phyloP scores from a whole-genome alignment of 2,113 vertebrate species.

The Pionites leucogaster region DNA sequence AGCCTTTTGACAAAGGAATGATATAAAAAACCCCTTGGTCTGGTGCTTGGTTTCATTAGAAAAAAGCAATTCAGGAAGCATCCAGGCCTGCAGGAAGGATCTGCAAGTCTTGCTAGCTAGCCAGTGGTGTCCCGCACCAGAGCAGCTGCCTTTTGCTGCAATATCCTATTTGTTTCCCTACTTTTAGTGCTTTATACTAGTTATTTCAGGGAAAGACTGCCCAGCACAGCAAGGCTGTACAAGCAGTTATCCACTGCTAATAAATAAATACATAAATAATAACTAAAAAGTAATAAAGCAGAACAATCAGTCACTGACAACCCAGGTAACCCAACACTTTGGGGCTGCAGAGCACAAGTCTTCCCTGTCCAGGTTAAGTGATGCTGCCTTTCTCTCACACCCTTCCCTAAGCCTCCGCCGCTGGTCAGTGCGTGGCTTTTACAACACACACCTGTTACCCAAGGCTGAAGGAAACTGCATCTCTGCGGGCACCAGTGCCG shows the following conservation, averaged over 20 bases:
- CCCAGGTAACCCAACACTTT: not conserved
- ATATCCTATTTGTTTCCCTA: not conserved
- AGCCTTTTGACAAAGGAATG: not conserved
- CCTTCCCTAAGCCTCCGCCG: not conserved
- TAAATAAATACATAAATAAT: not conserved
- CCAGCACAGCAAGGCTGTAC: not conserved
- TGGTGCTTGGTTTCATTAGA: rapidly evolving
- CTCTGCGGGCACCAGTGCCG: rapidly evolving
- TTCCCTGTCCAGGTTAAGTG: not conserved
- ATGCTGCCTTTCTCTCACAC: not conserved
- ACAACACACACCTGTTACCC: not conserved
- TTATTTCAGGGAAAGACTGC: not conserved
- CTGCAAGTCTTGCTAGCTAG: not conserved
- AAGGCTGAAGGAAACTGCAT: not conserved
- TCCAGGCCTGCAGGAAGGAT: not conserved
- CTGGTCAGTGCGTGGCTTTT: not conserved
- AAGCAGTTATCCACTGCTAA: not conserved
- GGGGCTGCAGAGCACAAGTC: not conserved
- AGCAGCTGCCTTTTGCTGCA: not conserved
- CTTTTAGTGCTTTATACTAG: not conserved
- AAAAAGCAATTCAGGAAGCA: not conserved
- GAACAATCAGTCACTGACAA: not conserved
- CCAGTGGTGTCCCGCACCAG: not conserved
- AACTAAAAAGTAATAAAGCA: not conserved
- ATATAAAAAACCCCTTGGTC: rapidly evolving